Base-by-base conservation (phyloP, 1,140 invertebrate species). In the Magallana angulata region DNA sequence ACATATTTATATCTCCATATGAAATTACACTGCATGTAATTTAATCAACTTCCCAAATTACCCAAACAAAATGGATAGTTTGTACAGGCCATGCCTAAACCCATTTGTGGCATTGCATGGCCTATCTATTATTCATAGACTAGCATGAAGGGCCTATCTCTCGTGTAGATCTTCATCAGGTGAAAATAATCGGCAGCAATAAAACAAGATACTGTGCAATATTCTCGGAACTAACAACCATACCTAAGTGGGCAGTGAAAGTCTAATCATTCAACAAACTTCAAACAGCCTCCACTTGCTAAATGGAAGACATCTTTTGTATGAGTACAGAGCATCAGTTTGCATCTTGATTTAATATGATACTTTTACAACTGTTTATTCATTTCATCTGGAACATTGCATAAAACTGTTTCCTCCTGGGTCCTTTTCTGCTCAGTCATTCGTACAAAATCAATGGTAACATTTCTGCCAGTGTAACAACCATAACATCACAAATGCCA, bases 61-160 rank as follows among this genome's bases (percentile, higher is more conserved):
- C 68, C 68, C 30, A 76, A 76, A 76, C 68, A 76, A 76, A 76
- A 76, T 76, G 68, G 68, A 76, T 76, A 76, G 24, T 76, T 76
- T 76, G 36, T 30, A 76, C 24, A 36, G 68, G 8, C 68, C 18
- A 76, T 76, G 68, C 68, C 68, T 76, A 36, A 76, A 76, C 68
- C 24, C 68, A 76, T 76, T 76, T 76, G 24, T 76, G 68, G 11
- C 68, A 76, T 76, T 76, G 68, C 68, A 76, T 76, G 68, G 24
- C 68, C 68, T 76, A 76, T 76, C 68, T 76, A 76, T 76, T 76
- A 76, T 76, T 76, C 68, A 76, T 76, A 76, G 68, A 30, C 68
- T 12, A 24, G 36, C 24, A 76, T 76, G 24, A 76, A 76, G 24
- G 24, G 68, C 68, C 24, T 76, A 76, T 76, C 68, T 76, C 68